These are phyloP conservation scores for Pelosia muscerda DNA, from an alignment of 2,888 invertebrate genomes.

Conservation along the genomic window DNA sequence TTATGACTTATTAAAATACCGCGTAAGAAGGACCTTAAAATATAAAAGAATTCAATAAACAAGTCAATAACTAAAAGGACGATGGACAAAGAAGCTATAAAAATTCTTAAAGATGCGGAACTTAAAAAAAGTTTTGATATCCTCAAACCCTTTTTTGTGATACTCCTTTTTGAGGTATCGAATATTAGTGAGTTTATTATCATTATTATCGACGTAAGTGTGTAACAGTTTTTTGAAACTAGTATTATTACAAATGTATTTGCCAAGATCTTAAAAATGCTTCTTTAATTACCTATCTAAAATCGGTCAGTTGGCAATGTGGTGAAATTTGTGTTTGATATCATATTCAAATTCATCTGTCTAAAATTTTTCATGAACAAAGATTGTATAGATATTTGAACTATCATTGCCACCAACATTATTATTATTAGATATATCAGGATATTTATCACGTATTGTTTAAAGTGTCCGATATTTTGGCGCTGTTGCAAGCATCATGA, in stretches of 20 bases:
- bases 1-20: not conserved
- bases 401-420: too few species aligned
- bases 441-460: too few species aligned
- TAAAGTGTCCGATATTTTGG: too few species aligned
- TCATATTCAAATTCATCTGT: too few species aligned
- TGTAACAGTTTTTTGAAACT: not conserved
- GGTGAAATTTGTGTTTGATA: too few species aligned
- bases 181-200: not conserved
- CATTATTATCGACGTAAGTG: not conserved
- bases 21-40: not conserved
- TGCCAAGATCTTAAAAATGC: too few species aligned
- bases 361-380: too few species aligned
- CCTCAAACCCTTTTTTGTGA: constrained; percentile 33
- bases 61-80: constrained; percentile 17
- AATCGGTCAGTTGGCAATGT: too few species aligned
- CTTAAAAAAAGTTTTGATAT: constrained; percentile 44
- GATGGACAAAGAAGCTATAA: constrained; percentile 36
- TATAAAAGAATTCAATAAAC: constrained; percentile 6
- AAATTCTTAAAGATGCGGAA: constrained; percentile 32
- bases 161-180: constrained; percentile 23
- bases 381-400: too few species aligned
- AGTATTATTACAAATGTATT: not conserved
- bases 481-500: too few species aligned
- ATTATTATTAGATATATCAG: too few species aligned
- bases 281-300: too few species aligned